These are phyloP conservation scores for Lophotriccus pileatus DNA, from an alignment of 2,797 vertebrate genomes.

Conservation along the genomic window DNA sequence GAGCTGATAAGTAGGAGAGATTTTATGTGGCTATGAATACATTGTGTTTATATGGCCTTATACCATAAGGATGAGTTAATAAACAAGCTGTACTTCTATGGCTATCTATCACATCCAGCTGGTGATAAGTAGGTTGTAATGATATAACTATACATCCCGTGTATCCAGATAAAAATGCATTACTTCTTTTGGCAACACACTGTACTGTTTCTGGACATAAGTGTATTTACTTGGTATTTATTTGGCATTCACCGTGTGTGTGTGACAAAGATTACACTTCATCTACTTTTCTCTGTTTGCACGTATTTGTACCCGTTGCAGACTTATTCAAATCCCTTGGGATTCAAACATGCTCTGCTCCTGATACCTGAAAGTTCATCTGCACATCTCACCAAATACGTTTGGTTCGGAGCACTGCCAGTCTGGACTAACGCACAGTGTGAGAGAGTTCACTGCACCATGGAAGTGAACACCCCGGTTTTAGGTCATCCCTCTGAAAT, in stretches of 20 bases:
- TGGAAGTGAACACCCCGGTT: neutral
- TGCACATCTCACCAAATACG: fast-evolving
- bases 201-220: neutral
- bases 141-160: neutral
- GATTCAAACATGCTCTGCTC: neutral
- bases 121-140: neutral
- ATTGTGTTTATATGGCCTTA: neutral
- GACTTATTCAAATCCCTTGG: neutral
- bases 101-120: slow-evolving; percentile 36
- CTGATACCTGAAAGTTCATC: neutral
- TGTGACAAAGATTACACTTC: neutral
- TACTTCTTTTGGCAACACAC: neutral
- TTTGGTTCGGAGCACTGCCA: neutral
- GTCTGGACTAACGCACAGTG: fast-evolving
- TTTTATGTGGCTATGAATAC: slow-evolving; percentile 3
- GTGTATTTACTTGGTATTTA: neutral
- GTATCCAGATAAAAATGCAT: neutral
- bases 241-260: neutral
- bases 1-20: slow-evolving; percentile 21
- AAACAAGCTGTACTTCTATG: neutral
- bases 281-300: neutral
- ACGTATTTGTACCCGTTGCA: neutral
- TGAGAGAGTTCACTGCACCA: neutral
- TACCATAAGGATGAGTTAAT: slow-evolving; percentile 2
- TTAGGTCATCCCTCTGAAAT: neutral